Percentiles rank a stretch among this genome's conserved stretches.
These are phyloP conservation scores for Notolepis coatsorum DNA, from an alignment of 2,797 vertebrate species.

Conservation along the genomic window DNA sequence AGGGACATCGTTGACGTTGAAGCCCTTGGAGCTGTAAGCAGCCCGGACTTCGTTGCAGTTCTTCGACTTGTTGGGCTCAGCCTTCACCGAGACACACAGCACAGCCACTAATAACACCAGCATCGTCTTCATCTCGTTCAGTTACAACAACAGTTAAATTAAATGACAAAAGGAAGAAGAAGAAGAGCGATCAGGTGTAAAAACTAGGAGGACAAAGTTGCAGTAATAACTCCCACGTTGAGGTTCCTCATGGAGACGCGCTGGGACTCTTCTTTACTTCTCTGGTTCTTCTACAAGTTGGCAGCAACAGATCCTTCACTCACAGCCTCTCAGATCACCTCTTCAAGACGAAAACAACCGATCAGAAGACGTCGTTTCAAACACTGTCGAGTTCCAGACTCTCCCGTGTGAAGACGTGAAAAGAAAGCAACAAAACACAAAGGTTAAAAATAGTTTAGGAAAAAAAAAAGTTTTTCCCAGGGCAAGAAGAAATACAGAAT, in stretches of 20 bases:
- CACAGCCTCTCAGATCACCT: constrained; percentile 40
- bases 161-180: background rate
- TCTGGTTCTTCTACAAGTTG: constrained; percentile 8
- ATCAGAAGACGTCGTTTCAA: background rate
- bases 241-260: constrained; percentile 78
- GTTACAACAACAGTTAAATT: background rate
- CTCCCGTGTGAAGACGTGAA: constrained; percentile 12
- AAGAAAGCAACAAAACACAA: constrained; percentile 6
- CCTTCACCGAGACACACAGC: constrained; percentile 71
- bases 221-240: constrained; percentile 55
- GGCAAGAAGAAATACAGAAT: constrained; percentile 30
- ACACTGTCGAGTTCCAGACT: constrained; percentile 49
- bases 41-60: constrained; percentile 93
- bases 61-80: constrained; percentile 87
- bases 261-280: constrained; percentile 48
- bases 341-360: background rate
- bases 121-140: constrained; percentile 73
- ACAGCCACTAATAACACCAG: constrained; percentile 70
- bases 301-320: constrained; percentile 57
- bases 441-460: constrained; percentile 4
- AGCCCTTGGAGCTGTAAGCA: constrained; percentile 91
- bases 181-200: constrained; percentile 22
- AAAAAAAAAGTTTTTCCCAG: constrained; percentile 6
- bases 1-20: constrained; percentile 92
- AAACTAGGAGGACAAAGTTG: constrained; percentile 56